These are phyloP conservation scores for Chloroceryle amazona DNA, from an alignment of 2,797 vertebrate species.

Conservation along the genomic window DNA sequence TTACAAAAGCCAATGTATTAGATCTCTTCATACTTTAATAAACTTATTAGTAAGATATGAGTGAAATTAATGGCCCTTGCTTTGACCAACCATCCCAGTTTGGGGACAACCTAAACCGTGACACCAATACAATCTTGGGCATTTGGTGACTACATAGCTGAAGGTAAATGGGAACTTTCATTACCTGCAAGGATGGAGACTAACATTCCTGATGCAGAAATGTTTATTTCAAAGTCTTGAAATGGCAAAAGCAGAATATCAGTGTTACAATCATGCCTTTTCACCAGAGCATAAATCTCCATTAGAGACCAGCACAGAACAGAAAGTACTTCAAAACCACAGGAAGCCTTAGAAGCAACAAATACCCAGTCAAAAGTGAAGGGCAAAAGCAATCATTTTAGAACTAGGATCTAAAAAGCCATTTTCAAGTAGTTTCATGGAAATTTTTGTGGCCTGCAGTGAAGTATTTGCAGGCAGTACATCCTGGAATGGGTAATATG, in stretches of 20 bases:
- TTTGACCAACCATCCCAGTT: neutral
- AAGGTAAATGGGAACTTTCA: neutral
- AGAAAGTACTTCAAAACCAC: neutral
- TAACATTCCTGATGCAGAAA: neutral
- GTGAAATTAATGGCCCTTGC: neutral
- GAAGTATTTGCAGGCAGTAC: neutral
- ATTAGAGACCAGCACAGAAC: neutral
- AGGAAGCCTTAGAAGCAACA: neutral
- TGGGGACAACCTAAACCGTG: too few species aligned
- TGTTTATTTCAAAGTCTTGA: neutral
- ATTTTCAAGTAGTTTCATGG: constrained; percentile 11
- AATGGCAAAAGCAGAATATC: neutral
- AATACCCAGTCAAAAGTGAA: neutral
- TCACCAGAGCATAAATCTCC: neutral
- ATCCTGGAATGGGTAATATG: neutral
- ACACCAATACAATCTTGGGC: neutral
- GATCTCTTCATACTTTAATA: neutral
- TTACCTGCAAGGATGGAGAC: neutral
- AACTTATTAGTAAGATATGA: neutral
- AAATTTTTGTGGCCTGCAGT: neutral
- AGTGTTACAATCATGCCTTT: neutral
- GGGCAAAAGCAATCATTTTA: neutral
- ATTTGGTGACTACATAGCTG: neutral
- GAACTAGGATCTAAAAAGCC: neutral
- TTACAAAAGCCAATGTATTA: neutral